These are phyloP conservation scores for Galbula dea DNA, from an alignment of 2,113 vertebrate species.

Conservation along the genomic window DNA sequence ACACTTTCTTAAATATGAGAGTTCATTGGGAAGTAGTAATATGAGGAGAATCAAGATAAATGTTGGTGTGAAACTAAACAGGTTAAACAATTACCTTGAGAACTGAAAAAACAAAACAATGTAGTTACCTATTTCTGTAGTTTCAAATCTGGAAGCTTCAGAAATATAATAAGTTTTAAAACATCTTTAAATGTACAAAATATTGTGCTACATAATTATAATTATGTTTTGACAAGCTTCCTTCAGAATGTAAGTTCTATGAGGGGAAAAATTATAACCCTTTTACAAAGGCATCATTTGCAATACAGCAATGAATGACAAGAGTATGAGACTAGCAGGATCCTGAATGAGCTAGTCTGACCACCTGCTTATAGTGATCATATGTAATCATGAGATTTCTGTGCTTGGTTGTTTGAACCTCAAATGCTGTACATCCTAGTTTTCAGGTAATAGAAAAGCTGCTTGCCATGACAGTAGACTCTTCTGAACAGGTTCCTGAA, in stretches of 20 bases:
- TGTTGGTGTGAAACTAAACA: conserved; percentile 27
- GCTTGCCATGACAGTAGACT: neutral
- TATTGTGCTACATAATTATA: conserved; percentile 62
- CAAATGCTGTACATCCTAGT: neutral
- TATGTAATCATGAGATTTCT: neutral
- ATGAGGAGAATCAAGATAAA: neutral
- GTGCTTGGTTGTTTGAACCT: neutral
- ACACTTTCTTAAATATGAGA: neutral
- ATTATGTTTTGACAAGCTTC: conserved; percentile 66
- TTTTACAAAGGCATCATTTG: conserved; percentile 18
- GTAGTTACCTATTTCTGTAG: neutral
- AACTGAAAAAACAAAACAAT: conserved; percentile 59
- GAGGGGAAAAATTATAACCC: conserved; percentile 11
- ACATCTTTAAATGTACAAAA: conserved; percentile 64
- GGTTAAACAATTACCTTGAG: conserved; percentile 57
- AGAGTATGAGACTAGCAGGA: neutral
- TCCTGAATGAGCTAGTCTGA: neutral
- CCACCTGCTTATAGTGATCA: neutral
- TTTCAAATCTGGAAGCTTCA: conserved; percentile 41
- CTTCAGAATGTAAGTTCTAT: conserved; percentile 38
- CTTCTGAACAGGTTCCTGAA: neutral
- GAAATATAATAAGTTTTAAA: conserved; percentile 65
- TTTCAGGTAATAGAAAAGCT: neutral
- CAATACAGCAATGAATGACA: neutral
- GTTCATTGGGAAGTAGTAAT: neutral